Percentiles rank a stretch among this genome's conserved stretches.
These are phyloP conservation scores for Campylorhamphus procurvoides DNA, from an alignment of 2,113 vertebrate genomes.

Conservation along the genomic window DNA sequence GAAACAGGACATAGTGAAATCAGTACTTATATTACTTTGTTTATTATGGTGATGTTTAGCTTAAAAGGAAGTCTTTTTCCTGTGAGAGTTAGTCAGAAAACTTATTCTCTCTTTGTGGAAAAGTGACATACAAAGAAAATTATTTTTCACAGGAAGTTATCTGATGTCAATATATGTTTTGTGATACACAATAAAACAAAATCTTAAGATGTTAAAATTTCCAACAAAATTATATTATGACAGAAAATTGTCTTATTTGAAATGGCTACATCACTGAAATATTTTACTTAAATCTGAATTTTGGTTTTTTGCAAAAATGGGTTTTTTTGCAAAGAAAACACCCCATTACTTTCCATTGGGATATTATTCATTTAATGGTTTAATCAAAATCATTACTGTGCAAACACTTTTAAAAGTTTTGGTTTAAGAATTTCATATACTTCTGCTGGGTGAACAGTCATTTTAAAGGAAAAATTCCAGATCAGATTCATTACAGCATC, in stretches of 20 bases:
- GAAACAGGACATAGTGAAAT: background rate
- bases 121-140: background rate
- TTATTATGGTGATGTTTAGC: background rate
- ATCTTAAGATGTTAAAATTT: background rate
- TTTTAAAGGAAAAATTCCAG: background rate
- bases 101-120: background rate
- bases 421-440: background rate
- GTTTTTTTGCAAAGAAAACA: background rate
- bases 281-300: background rate
- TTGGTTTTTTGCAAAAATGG: background rate
- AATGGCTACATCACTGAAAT: background rate
- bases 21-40: background rate
- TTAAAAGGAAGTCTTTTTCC: background rate
- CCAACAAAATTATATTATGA: background rate
- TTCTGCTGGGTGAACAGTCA: background rate
- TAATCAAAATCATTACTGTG: background rate
- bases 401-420: background rate
- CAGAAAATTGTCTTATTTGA: background rate
- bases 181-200: background rate
- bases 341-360: fast-evolving
- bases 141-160: background rate
- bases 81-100: background rate
- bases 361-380: background rate
- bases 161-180: background rate
- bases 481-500: background rate